Evolutionary conservation across 2,113 vertebrate species (phyloP), one percentile per base, ranked within the genome.

Genomic region (Chaetorhynchus papuensis): DNA sequence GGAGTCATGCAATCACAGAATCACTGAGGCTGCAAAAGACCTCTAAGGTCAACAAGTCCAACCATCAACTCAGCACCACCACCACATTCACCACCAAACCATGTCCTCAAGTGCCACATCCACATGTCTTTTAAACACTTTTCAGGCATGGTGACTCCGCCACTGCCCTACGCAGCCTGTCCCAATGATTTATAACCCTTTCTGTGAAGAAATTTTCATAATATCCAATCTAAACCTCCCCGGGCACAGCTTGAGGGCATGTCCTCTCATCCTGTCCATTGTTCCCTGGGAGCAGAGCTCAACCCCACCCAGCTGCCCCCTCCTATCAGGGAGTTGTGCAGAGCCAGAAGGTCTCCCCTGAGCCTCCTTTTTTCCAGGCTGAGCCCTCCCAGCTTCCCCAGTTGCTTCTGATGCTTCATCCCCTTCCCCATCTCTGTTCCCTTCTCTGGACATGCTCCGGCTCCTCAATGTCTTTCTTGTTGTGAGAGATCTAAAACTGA

Each of bases 231-330:
- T 35, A 47, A 76, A 69, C 21, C 18, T 69, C 11, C 49, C 11
- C 21, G 15, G n/a, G 70, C n/a, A 47, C 33, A 61, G 9, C 47
- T 42, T 54, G 47, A 83, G 31, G 75, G 2, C 9, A 6, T 8
- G 5, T 5, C 21, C 8, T 28, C 26, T 54, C 10, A 8, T 23
- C 30, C 59, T 37, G 50, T 28, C 31, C 57, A 42, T 27, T 35
- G 31, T 8, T 57, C n/a, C n/a, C 20, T 53, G 39, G 16, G 13
- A 68, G n/a, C 21, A 41, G 16, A 75, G 15, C 15, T 16, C 3
- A 4, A 52, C 2, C 3, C 13, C 24, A 26, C 20, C 11, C 4
- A 5, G 47, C 21, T 69, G 1, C 26, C 2, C 14, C 21, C 49
- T 69, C 47, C 41, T 56, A 12, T 69, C 22, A 76, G n/a, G 7